Conservation (phyloP, 2,797 vertebrate species). For the Diglossa cyanea region DNA sequence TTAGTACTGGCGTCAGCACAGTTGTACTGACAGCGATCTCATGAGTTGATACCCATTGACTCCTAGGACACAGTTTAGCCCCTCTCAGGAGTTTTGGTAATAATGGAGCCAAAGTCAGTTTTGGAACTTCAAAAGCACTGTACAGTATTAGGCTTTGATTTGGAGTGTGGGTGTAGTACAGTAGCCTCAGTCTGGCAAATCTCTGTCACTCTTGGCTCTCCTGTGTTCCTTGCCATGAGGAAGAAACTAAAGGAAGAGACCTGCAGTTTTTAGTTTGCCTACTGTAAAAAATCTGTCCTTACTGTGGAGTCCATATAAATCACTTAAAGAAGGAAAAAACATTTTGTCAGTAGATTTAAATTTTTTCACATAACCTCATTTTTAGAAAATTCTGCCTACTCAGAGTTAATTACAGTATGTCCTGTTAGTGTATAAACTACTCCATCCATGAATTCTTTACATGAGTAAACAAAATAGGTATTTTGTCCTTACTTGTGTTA, state of each 20-base stretch:
- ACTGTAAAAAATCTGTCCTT: not conserved
- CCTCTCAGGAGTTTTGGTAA: not conserved
- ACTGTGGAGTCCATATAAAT: not conserved
- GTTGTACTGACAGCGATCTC: rapidly evolving
- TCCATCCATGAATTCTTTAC: not conserved
- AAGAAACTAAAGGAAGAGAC: not conserved
- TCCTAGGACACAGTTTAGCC: not conserved
- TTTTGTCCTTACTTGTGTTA: not conserved
- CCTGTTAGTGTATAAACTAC: not conserved
- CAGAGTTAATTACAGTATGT: not conserved
- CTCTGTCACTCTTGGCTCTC: not conserved
- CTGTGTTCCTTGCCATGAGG: not conserved
- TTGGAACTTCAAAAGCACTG: not conserved
- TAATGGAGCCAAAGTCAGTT: not conserved
- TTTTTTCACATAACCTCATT: rapidly evolving
- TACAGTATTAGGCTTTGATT: not conserved
- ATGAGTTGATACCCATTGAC: rapidly evolving
- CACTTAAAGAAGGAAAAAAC: not conserved
- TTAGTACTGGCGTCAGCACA: too few relatives aligned
- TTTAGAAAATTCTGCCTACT: not conserved
- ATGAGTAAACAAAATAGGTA: not conserved
- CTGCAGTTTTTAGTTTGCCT: not conserved
- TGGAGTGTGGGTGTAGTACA: not conserved
- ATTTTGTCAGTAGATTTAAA: not conserved
- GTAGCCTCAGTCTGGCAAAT: not conserved